Evolutionary conservation across 2,888 invertebrate species (phyloP).

Genomic region (Campoplex nolae): DNA sequence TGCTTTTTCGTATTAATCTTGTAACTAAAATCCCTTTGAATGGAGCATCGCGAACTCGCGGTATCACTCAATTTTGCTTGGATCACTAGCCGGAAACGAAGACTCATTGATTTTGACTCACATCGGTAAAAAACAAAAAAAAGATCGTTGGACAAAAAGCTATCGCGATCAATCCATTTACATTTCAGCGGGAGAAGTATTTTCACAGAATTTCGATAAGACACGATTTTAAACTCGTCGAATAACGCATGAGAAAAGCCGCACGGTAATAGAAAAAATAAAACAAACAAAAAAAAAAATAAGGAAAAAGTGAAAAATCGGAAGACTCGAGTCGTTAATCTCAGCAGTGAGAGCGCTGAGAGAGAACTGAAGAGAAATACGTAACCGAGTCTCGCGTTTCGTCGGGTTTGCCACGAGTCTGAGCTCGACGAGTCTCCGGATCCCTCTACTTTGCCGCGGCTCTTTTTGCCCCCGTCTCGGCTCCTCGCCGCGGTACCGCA

Average conservation of each 20-base stretch:
- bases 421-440: slow-evolving; percentile 49
- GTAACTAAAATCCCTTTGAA: background rate
- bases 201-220: background rate
- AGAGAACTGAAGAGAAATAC: slow-evolving; percentile 50
- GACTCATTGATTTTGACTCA: background rate
- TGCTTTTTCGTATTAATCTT: background rate
- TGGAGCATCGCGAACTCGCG: background rate
- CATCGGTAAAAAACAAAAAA: background rate
- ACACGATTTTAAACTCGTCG: background rate
- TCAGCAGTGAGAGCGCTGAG: slow-evolving; percentile 46
- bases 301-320: background rate
- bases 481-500: background rate
- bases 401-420: slow-evolving; percentile 42
- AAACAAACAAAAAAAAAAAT: too few species aligned
- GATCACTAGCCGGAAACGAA: background rate
- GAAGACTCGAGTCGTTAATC: slow-evolving; percentile 12
- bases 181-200: background rate
- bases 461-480: slow-evolving; percentile 42
- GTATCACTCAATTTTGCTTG: background rate
- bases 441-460: slow-evolving; percentile 49
- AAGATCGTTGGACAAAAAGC: background rate
- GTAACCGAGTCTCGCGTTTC: slow-evolving; percentile 55
- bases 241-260: background rate
- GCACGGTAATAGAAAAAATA: background rate
- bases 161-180: background rate